Evolutionary conservation across 2,888 invertebrate species (phyloP).

Genomic region (Molanna angustata): DNA sequence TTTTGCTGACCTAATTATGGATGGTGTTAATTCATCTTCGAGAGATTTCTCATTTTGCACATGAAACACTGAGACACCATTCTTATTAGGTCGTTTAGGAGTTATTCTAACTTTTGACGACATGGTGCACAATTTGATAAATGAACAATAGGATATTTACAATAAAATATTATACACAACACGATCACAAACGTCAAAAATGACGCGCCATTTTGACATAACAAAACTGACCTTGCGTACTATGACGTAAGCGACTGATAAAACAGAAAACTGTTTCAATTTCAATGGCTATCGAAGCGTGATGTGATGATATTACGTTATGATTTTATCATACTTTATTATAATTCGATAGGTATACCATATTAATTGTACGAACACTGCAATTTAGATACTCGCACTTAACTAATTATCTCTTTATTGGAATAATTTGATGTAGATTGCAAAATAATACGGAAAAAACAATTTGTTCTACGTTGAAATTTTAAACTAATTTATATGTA

Average conservation of each 20-base stretch:
- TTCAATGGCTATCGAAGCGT: not conserved
- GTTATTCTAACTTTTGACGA: slow-evolving; percentile 13
- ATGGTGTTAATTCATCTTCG: slow-evolving; percentile 64
- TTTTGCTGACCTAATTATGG: slow-evolving; percentile 74
- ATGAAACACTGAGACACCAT: slow-evolving; percentile 58
- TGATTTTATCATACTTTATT: no score
- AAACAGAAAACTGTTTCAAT: not conserved
- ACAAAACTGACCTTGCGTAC: slow-evolving; percentile 19
- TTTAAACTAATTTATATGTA: no score
- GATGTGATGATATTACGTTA: not conserved
- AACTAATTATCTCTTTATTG: no score
- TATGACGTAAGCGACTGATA: slow-evolving; percentile 1
- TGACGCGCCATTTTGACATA: slow-evolving; percentile 13
- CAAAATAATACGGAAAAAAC: no score
- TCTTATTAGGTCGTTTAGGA: slow-evolving; percentile 13
- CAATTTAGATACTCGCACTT: no score
- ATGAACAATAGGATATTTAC: slow-evolving; percentile 3
- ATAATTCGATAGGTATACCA: no score
- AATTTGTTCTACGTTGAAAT: no score
- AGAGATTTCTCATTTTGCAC: slow-evolving; percentile 70
- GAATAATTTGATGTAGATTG: no score
- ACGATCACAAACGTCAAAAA: slow-evolving; percentile 5
- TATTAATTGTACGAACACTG: no score
- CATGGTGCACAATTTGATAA: slow-evolving; percentile 15
- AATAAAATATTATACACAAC: slow-evolving; percentile 6